phyloP scores from a whole-genome alignment of 2,113 vertebrate genomes.

The Petrocephalus microphthalmus region DNA sequence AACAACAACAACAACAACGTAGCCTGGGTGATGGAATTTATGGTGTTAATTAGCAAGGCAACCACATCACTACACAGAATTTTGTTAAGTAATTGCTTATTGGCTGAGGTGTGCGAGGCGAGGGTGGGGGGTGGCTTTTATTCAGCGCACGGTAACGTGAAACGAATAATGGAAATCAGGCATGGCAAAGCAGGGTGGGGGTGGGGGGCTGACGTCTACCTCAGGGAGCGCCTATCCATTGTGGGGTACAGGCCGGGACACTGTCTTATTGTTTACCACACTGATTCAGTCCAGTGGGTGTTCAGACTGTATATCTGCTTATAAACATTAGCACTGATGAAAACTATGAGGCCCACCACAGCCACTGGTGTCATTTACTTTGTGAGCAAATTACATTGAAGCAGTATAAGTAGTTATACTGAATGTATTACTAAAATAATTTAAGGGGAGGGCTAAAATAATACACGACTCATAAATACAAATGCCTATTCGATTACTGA shows the following conservation, averaged over 20 bases:
- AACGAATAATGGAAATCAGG: too few species aligned
- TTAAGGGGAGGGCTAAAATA: background rate
- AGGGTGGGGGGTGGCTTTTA: too few species aligned
- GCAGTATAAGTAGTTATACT: background rate
- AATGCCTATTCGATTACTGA: background rate
- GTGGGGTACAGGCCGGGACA: background rate
- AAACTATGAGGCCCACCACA: background rate
- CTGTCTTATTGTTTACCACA: background rate
- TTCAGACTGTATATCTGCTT: background rate
- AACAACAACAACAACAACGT: background rate
- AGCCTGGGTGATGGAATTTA: background rate
- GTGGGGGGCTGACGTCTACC: too few species aligned
- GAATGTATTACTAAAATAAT: background rate
- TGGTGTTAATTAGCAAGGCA: background rate
- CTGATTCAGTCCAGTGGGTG: background rate
- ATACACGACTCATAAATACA: background rate
- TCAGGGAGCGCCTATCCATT: too few species aligned
- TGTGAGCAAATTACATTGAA: background rate
- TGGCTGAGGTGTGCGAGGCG: background rate
- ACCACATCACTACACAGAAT: background rate
- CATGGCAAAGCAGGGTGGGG: too few species aligned
- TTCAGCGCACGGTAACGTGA: too few species aligned
- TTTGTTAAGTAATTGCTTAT: background rate
- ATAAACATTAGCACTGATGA: background rate
- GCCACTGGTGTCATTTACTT: background rate